A percentile compares a stretch with the other conserved stretches of the same genome.
These are phyloP conservation scores for Xenus cinereus DNA, from an alignment of 2,113 vertebrate species.

Conservation along the genomic window DNA sequence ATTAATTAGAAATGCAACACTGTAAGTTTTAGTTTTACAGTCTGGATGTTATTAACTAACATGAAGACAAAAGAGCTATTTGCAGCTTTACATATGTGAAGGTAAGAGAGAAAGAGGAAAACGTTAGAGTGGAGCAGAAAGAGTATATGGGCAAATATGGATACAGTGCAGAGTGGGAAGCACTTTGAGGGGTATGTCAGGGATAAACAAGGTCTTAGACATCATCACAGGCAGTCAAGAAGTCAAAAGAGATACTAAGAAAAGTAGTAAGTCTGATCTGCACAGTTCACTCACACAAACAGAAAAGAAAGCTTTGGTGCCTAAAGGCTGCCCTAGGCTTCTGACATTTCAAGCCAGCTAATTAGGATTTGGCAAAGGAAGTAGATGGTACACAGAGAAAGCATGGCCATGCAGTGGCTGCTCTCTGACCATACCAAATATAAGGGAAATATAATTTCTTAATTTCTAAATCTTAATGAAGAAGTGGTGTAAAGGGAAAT, in stretches of 20 bases:
- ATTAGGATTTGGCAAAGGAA: slow-evolving; percentile 22
- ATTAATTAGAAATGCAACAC: slow-evolving; percentile 32
- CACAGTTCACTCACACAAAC: not conserved
- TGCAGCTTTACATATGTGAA: not conserved
- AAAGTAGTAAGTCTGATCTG: not conserved
- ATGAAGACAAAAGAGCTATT: not conserved
- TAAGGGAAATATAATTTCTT: not conserved
- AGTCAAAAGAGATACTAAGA: not conserved
- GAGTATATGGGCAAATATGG: not conserved
- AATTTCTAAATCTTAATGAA: not conserved
- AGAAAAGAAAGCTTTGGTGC: not conserved
- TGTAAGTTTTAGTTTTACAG: not conserved
- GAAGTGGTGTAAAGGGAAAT: not conserved
- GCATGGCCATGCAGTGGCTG: not conserved
- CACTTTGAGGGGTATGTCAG: not conserved
- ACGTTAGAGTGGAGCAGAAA: not conserved
- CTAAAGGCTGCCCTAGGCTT: not conserved
- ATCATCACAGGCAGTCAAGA: not conserved
- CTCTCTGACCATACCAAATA: not conserved
- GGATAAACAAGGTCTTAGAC: not conserved
- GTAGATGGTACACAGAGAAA: not conserved
- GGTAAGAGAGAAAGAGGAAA: not conserved
- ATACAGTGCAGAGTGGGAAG: not conserved
- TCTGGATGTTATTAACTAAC: not conserved
- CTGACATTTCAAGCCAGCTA: slow-evolving; percentile 29